These are phyloP conservation scores for Labeo catla DNA, from an alignment of 2,113 vertebrate genomes.

Conservation along the genomic window DNA sequence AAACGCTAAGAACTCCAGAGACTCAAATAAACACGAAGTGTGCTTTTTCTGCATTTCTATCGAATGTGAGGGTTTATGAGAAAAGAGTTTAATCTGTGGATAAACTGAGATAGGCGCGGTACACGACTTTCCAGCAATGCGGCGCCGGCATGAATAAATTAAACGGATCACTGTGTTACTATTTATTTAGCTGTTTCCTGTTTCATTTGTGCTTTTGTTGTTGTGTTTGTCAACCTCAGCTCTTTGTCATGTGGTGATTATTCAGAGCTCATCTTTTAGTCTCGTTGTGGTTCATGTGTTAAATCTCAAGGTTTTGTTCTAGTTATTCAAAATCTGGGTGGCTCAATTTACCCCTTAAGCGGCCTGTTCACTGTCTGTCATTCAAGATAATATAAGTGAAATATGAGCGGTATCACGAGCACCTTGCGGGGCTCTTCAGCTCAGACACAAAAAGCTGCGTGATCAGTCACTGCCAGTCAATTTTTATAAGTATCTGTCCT, in stretches of 20 bases:
- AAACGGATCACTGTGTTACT: background rate
- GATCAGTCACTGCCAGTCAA: background rate
- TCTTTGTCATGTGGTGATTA: background rate
- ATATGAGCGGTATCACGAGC: background rate
- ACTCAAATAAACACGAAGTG: background rate
- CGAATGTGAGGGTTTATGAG: background rate
- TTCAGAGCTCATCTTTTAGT: background rate
- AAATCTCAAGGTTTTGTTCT: background rate
- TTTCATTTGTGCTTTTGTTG: background rate
- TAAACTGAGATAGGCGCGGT: background rate
- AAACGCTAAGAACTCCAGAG: background rate
- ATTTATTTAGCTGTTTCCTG: conserved; percentile 1
- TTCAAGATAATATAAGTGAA: background rate
- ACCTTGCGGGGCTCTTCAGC: background rate
- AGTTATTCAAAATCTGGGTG: background rate
- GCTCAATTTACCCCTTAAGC: conserved; percentile 8
- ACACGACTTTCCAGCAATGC: background rate
- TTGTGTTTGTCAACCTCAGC: background rate
- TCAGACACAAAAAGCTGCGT: background rate
- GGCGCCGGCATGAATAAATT: background rate
- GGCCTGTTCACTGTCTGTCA: background rate
- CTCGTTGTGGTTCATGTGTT: background rate
- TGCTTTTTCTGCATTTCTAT: background rate
- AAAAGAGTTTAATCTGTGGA: conserved; percentile 2
- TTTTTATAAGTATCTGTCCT: background rate